A percentile compares a stretch with the other conserved stretches of the same genome.
Evolutionary conservation across 1,140 invertebrate species (phyloP).

Genomic region (Gonioctena quinquepunctata): DNA sequence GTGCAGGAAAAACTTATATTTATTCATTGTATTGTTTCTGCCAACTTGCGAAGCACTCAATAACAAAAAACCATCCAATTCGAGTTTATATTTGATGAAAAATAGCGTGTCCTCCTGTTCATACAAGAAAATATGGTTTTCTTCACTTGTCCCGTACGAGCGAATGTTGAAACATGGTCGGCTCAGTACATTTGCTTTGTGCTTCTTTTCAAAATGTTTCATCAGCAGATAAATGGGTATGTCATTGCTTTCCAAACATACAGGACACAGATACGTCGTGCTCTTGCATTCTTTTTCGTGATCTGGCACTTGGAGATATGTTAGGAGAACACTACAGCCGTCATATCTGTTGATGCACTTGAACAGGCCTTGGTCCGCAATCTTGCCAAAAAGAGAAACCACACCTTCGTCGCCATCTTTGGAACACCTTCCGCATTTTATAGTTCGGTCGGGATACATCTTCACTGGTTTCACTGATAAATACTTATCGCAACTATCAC

Average conservation of each 20-base stretch:
- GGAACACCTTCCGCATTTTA: not conserved
- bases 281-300: not conserved
- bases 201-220: not conserved
- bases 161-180: no score
- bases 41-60: no score
- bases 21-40: no score
- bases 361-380: not conserved
- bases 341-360: constrained; percentile 1
- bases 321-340: not conserved
- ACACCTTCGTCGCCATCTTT: not conserved
- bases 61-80: no score
- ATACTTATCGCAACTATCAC: not conserved
- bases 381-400: not conserved
- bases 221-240: not conserved
- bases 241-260: not conserved
- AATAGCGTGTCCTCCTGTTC: no score
- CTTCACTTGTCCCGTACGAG: no score
- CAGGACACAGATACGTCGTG: not conserved
- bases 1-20: no score
- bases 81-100: no score
- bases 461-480: constrained; percentile 8
- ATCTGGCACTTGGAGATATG: not conserved
- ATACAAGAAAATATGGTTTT: no score
- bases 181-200: not conserved
- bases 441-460: not conserved